Conservation (phyloP, 1,140 invertebrate genomes). For the Eriocheir sinensis region DNA sequence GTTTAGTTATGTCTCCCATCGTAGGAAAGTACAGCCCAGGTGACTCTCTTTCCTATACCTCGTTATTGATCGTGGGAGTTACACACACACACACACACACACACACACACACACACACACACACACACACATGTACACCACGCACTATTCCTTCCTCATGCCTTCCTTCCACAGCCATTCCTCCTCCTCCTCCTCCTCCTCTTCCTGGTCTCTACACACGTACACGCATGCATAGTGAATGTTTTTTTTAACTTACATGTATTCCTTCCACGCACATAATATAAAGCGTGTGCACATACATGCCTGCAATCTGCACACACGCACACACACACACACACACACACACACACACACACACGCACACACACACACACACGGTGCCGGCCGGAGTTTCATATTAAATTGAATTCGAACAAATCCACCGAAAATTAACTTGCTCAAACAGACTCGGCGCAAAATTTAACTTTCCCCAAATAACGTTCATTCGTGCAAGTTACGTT, state of each 20-base stretch:
- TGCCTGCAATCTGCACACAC: not conserved
- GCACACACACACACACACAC: not conserved
- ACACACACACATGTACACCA: too few relatives aligned
- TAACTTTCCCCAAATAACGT: conserved; percentile 14
- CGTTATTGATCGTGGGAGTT: not conserved
- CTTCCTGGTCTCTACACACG: not conserved
- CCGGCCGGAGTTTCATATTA: too few relatives aligned
- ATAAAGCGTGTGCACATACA: not conserved
- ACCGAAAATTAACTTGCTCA: conserved; percentile 16
- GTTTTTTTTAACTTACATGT: not conserved
- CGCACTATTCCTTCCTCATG: too few relatives aligned
- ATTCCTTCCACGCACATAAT: not conserved
- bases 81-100: not conserved
- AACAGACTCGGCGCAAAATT: not conserved
- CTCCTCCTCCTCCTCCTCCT: too few relatives aligned
- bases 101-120: too few relatives aligned
- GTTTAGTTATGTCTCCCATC: too few relatives aligned
- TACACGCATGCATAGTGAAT: not conserved
- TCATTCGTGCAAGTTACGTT: not conserved
- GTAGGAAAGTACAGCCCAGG: not conserved
- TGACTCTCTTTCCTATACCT: conserved; percentile 11
- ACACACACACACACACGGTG: not conserved
- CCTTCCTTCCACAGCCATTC: too few relatives aligned
- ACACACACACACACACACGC: not conserved
- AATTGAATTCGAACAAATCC: conserved; percentile 26